Conservation (phyloP, 1,140 invertebrate genomes). For the Euschistus heros region DNA sequence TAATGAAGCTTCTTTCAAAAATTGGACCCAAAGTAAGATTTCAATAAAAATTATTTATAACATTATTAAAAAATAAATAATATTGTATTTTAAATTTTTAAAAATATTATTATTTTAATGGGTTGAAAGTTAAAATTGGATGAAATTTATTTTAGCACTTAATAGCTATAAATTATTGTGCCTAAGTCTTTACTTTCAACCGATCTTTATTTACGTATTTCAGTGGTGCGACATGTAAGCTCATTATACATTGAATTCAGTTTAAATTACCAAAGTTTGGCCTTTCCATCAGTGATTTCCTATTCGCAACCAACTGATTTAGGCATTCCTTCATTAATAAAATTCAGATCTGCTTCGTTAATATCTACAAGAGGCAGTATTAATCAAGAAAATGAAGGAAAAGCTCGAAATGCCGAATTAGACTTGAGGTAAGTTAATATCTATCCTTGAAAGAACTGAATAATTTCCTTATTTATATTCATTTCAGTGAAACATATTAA, state of each 20-base stretch:
- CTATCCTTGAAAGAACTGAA: too few relatives aligned
- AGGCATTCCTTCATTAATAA: slow-evolving; percentile 40
- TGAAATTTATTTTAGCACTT: background rate
- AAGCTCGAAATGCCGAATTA: slow-evolving; percentile 43
- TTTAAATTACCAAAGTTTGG: slow-evolving; percentile 41
- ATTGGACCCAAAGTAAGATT: slow-evolving; percentile 36
- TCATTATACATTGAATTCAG: slow-evolving; percentile 41
- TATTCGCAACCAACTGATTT: slow-evolving; percentile 40
- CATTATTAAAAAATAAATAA: too few relatives aligned
- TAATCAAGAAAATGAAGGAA: slow-evolving; percentile 31
- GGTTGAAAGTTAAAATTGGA: background rate
- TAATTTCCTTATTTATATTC: too few relatives aligned
- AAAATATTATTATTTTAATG: background rate
- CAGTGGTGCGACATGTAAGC: slow-evolving; percentile 36
- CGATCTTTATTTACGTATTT: slow-evolving; percentile 31
- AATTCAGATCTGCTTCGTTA: slow-evolving; percentile 29
- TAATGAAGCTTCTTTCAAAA: slow-evolving; percentile 43
- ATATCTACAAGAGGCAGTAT: slow-evolving; percentile 31
- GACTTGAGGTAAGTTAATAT: slow-evolving; percentile 39
- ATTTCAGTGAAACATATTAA: too few relatives aligned
- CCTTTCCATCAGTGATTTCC: slow-evolving; percentile 40
- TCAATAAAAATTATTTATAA: background rate
- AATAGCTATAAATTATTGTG: background rate
- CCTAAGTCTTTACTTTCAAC: too few relatives aligned
- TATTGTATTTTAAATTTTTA: background rate